phyloP scores from a whole-genome alignment of 1,140 invertebrate genomes.

The Papilio machaon region DNA sequence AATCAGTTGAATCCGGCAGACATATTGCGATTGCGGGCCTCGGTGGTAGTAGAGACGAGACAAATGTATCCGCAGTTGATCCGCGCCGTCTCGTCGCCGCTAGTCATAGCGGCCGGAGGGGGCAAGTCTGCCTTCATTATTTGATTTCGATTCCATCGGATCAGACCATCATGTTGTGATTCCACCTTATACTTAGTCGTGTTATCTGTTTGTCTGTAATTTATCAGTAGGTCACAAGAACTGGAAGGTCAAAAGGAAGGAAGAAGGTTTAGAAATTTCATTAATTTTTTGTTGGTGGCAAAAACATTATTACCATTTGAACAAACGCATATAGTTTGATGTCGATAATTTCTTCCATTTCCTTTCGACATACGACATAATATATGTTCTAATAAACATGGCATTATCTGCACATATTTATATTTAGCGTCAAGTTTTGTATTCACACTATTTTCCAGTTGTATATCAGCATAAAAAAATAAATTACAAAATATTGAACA shows the following conservation, averaged over 20 bases:
- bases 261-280: background rate
- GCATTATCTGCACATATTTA: too few relatives aligned
- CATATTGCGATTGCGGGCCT: constrained; percentile 20
- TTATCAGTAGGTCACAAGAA: background rate
- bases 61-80: constrained; percentile 24
- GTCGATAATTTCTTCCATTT: too few relatives aligned
- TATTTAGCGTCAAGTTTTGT: too few relatives aligned
- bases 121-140: constrained; percentile 27
- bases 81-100: constrained; percentile 1
- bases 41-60: background rate
- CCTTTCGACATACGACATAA: too few relatives aligned
- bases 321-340: too few relatives aligned
- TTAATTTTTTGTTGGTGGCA: too few relatives aligned
- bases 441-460: too few relatives aligned
- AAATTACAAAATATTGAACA: background rate
- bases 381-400: too few relatives aligned
- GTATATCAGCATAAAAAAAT: background rate
- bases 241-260: background rate
- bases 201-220: background rate
- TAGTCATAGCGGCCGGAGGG: constrained; percentile 2
- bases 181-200: background rate
- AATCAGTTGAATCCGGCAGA: constrained; percentile 27
- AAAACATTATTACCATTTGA: too few relatives aligned
- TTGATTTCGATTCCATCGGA: constrained; percentile 22
- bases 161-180: background rate